Conservation (phyloP, 1,140 invertebrate genomes). For the Drosophila nebulosa region DNA sequence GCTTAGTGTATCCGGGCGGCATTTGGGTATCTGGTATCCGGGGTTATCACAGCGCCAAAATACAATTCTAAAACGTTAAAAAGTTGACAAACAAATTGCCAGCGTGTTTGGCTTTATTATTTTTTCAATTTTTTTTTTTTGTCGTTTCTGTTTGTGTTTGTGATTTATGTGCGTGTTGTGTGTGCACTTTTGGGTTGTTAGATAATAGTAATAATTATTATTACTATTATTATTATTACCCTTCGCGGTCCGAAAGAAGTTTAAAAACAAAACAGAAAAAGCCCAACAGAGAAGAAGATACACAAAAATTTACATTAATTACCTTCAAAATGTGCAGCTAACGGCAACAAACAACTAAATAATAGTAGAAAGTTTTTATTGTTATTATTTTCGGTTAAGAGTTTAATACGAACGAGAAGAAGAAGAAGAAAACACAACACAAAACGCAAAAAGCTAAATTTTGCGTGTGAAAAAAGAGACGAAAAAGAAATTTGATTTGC, state of each 20-base stretch:
- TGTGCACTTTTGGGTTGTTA: constrained; percentile 7
- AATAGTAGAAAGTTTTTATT: constrained; percentile 74
- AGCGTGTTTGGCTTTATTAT: background rate
- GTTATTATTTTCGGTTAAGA: constrained; percentile 29
- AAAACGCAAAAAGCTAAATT: constrained; percentile 27
- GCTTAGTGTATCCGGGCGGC: background rate
- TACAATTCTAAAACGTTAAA: constrained; percentile 7
- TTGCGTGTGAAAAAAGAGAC: constrained; percentile 47
- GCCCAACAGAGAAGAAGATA: constrained; percentile 5
- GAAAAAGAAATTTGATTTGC: constrained; percentile 53
- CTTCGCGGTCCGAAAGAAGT: background rate
- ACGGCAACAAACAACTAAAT: constrained; percentile 46
- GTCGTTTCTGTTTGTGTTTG: background rate
- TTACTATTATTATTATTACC: constrained; percentile 46
- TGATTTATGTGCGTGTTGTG: constrained; percentile 1
- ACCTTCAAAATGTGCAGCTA: constrained; percentile 54
- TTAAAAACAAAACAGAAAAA: background rate
- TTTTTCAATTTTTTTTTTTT: background rate
- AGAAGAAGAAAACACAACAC: constrained; percentile 17
- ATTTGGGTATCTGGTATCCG: background rate
- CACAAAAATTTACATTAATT: constrained; percentile 66
- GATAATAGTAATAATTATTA: constrained; percentile 24
- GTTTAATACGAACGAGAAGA: constrained; percentile 15
- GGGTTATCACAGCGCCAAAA: background rate
- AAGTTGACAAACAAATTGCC: constrained; percentile 12